Evolutionary conservation across 2,113 vertebrate species (phyloP).

Genomic region (Poeciliopsis retropinna): DNA sequence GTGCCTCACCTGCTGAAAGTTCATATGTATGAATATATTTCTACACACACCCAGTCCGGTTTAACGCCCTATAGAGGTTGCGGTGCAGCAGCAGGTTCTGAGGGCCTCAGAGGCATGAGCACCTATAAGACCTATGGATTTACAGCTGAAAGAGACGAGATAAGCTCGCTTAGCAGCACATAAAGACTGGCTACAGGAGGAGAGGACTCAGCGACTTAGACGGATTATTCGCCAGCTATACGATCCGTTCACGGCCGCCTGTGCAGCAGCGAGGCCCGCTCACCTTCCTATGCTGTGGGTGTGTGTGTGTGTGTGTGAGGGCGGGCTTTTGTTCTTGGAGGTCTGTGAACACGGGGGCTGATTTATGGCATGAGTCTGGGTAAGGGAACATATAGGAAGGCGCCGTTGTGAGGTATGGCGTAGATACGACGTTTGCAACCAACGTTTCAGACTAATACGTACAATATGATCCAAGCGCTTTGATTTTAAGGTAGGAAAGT

Average conservation of each 20-base stretch:
- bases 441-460: background rate
- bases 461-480: background rate
- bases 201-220: conserved; percentile 30
- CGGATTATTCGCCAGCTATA: conserved; percentile 52
- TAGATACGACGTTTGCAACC: background rate
- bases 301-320: too few species aligned
- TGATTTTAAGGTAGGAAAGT: background rate
- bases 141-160: conserved; percentile 43
- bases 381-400: background rate
- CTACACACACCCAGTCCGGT: background rate
- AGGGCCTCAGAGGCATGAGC: conserved; percentile 25
- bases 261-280: conserved; percentile 1
- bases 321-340: background rate
- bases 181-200: conserved; percentile 42
- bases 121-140: conserved; percentile 54
- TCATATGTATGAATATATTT: background rate
- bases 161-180: conserved; percentile 42
- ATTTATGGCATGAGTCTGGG: background rate
- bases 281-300: background rate
- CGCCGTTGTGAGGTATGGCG: background rate
- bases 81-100: conserved; percentile 5
- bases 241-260: conserved; percentile 25
- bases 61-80: background rate
- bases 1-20: background rate
- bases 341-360: background rate